phyloP scores from a whole-genome alignment of 2,888 invertebrate species.

The Pristionchus japonicus region DNA sequence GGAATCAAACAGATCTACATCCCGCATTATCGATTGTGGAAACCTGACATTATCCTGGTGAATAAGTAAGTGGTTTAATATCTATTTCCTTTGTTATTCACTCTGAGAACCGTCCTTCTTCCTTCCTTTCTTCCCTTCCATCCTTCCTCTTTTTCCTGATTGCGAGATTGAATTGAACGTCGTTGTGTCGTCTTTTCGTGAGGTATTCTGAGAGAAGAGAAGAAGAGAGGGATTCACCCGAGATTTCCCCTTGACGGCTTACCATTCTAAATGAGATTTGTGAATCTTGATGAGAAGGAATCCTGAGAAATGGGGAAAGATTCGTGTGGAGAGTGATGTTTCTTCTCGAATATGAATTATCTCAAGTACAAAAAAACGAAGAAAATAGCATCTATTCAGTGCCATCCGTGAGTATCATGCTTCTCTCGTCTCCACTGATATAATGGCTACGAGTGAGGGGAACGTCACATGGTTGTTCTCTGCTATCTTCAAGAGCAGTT shows the following conservation, averaged over 20 bases:
- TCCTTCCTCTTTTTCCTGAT: slow-evolving; percentile 23
- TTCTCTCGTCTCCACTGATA: slow-evolving; percentile 79
- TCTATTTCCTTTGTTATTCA: slow-evolving; percentile 14
- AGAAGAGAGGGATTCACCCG: background rate
- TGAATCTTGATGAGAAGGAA: background rate
- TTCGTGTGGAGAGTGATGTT: background rate
- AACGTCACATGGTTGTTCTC: slow-evolving; percentile 80
- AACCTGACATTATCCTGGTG: slow-evolving; percentile 73
- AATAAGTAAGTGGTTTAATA: slow-evolving; percentile 66
- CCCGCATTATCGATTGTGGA: slow-evolving; percentile 73
- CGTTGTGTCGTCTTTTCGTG: background rate
- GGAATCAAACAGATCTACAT: slow-evolving; percentile 73
- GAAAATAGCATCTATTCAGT: too few species aligned
- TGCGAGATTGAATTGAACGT: slow-evolving; percentile 42
- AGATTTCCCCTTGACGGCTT: background rate
- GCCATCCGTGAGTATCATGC: slow-evolving; percentile 77
- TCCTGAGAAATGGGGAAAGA: slow-evolving; percentile 6
- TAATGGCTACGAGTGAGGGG: slow-evolving; percentile 78
- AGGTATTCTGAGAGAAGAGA: background rate
- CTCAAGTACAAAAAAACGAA: too few species aligned
- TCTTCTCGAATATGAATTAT: background rate
- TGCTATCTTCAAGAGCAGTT: slow-evolving; percentile 79
- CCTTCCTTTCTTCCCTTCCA: background rate
- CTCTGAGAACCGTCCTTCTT: background rate
- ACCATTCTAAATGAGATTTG: background rate